Evolutionary conservation across 2,888 invertebrate species (phyloP).

Genomic region (Harmothoe impar): DNA sequence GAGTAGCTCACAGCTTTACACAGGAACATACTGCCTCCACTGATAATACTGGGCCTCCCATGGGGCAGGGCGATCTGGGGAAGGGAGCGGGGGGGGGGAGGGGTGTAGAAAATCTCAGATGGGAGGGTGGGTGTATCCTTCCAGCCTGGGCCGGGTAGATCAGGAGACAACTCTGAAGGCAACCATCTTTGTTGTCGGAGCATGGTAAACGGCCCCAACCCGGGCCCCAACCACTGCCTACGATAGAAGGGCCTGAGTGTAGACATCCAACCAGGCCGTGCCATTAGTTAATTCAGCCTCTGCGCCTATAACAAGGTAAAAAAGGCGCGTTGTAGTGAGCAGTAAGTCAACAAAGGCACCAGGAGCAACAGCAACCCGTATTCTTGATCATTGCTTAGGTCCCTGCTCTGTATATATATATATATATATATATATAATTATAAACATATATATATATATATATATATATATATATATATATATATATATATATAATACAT

Average conservation of each 20-base stretch:
- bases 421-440: no score
- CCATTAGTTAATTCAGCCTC: conserved; percentile 40
- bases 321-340: not conserved
- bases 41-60: conserved; percentile 18
- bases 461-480: no score
- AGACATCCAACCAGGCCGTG: not conserved
- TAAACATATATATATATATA: no score
- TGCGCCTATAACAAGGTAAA: not conserved
- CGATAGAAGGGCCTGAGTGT: not conserved
- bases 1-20: not conserved
- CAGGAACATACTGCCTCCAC: not conserved
- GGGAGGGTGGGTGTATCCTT: not conserved
- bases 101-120: not conserved
- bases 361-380: not conserved
- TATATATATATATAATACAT: no score
- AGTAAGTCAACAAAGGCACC: not conserved
- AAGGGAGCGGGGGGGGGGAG: not conserved
- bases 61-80: not conserved
- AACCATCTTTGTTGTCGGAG: conserved; percentile 37
- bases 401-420: not conserved
- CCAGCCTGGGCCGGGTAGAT: not conserved
- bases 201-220: not conserved
- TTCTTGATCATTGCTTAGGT: not conserved
- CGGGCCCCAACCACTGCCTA: not conserved
- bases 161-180: conserved; percentile 34